These are phyloP conservation scores for Australoheros facetus DNA, from an alignment of 2,797 vertebrate genomes.

Conservation along the genomic window DNA sequence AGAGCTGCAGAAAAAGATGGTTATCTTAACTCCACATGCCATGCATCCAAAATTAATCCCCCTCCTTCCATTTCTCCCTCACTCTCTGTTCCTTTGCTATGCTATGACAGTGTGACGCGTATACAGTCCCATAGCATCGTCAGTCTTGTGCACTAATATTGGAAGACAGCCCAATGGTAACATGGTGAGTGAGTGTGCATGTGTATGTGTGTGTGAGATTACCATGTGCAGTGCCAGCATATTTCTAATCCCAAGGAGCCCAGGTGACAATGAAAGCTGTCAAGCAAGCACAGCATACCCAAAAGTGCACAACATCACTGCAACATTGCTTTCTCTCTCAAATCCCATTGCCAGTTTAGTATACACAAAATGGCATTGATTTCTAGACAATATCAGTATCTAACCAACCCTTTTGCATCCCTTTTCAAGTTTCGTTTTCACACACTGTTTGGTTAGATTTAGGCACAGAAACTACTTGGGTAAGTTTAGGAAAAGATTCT, in stretches of 20 bases:
- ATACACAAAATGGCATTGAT: no score
- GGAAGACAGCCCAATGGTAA: slow-evolving; percentile 46
- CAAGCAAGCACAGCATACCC: slow-evolving; percentile 24
- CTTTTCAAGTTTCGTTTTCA: not conserved
- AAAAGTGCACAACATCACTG: slow-evolving; percentile 24
- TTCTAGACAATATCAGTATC: not conserved
- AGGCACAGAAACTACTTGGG: not conserved
- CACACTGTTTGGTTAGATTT: fast-evolving
- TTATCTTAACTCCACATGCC: slow-evolving; percentile 77
- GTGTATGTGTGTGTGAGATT: slow-evolving; percentile 17
- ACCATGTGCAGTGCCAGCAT: slow-evolving; percentile 43
- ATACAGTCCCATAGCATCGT: slow-evolving; percentile 32
- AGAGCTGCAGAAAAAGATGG: slow-evolving; percentile 79
- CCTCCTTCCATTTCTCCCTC: not conserved
- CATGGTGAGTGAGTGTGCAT: not conserved
- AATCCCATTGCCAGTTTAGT: not conserved
- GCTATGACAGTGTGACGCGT: slow-evolving; percentile 53
- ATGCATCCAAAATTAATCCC: slow-evolving; percentile 72
- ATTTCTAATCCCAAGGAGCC: slow-evolving; percentile 35
- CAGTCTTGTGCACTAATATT: slow-evolving; percentile 41
- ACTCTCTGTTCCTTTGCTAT: slow-evolving; percentile 18
- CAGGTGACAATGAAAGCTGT: slow-evolving; percentile 48
- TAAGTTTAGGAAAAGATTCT: not conserved
- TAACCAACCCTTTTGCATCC: not conserved
- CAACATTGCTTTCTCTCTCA: not conserved